These are phyloP conservation scores for Euleptes europaea DNA, from an alignment of 2,113 vertebrate genomes.

Conservation along the genomic window DNA sequence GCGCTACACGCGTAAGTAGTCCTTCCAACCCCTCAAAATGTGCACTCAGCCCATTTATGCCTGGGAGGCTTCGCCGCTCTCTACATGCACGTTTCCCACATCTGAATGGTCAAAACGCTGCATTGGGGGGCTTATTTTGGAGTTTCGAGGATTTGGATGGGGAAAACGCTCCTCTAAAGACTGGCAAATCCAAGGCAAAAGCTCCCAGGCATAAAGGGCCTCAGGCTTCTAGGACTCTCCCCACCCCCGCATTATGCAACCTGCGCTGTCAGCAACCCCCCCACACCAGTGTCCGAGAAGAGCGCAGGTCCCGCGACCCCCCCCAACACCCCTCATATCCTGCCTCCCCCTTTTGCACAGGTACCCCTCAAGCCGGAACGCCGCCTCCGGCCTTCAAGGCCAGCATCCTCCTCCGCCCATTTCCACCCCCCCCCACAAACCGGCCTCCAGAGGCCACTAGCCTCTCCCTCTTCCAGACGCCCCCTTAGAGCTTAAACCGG, in stretches of 20 bases:
- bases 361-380: no score
- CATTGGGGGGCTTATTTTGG: no score
- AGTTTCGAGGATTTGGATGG: no score
- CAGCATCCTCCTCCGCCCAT: not conserved
- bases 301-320: not conserved
- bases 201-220: no score
- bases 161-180: no score
- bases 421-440: not conserved
- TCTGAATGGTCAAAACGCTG: no score
- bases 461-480: no score
- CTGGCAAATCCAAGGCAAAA: no score
- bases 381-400: not conserved
- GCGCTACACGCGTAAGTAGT: not conserved
- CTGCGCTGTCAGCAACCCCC: not conserved
- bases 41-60: no score
- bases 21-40: not conserved
- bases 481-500: not conserved
- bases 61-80: no score
- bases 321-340: not conserved
- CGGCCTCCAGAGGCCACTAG: not conserved
- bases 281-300: not conserved
- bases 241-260: not conserved
- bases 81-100: no score
- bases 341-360: not conserved
- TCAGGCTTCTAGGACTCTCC: not conserved